These are phyloP conservation scores for Geopemphigus sp. DNA, from an alignment of 1,140 invertebrate species.

Conservation along the genomic window DNA sequence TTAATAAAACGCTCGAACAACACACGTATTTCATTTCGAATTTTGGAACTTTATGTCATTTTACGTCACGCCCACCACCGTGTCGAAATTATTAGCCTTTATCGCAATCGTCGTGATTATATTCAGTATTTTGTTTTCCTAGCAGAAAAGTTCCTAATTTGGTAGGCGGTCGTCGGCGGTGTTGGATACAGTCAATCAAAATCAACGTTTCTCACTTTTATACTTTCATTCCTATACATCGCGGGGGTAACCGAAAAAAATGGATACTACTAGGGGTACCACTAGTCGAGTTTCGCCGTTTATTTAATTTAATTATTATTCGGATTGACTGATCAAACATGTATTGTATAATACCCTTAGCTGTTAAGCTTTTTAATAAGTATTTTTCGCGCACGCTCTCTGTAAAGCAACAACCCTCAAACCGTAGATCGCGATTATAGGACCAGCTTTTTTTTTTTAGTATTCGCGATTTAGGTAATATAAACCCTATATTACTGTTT, in stretches of 20 bases:
- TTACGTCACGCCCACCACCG: not conserved
- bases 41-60: conserved; percentile 41
- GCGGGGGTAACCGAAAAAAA: too few relatives aligned
- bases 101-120: conserved; percentile 5
- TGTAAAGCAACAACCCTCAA: conserved; percentile 18
- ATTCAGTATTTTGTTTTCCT: conserved; percentile 42
- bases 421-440: conserved; percentile 32
- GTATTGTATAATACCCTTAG: conserved; percentile 42
- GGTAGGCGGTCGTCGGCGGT: conserved; percentile 35
- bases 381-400: conserved; percentile 42
- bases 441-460: not conserved
- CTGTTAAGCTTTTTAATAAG: conserved; percentile 41
- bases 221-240: conserved; percentile 27
- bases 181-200: conserved; percentile 44
- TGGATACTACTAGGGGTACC: too few relatives aligned
- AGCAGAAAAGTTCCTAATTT: conserved; percentile 49
- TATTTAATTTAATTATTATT: conserved; percentile 34
- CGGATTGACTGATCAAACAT: conserved; percentile 48
- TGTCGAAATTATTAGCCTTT: conserved; percentile 10
- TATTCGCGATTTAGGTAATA: not conserved
- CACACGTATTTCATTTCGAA: conserved; percentile 11
- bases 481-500: conserved; percentile 20
- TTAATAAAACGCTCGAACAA: not conserved
- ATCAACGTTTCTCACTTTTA: conserved; percentile 46
- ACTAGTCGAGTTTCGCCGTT: conserved; percentile 13